phyloP scores from a whole-genome alignment of 2,888 invertebrate genomes.

The Agonopterix alstromeriana region DNA sequence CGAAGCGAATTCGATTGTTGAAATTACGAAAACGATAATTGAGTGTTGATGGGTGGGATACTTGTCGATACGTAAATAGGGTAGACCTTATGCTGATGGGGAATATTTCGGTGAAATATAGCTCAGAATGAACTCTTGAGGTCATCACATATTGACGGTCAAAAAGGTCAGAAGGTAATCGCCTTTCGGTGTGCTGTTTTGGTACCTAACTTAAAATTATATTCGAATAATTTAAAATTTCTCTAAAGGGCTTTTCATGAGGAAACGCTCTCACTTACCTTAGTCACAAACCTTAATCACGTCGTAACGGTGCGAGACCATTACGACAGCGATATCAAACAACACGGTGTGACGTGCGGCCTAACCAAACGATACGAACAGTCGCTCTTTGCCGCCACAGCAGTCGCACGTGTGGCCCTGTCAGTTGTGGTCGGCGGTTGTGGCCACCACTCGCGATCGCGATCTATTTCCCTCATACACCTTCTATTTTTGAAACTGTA shows the following conservation, averaged over 20 bases:
- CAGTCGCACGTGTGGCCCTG: constrained; percentile 31
- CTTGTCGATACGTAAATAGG: no score
- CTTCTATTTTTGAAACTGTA: constrained; percentile 14
- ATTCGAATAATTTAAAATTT: no score
- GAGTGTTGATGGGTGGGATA: no score
- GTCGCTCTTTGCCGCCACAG: constrained; percentile 35
- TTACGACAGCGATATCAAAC: constrained; percentile 52
- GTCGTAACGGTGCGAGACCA: constrained; percentile 38
- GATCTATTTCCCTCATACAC: constrained; percentile 2
- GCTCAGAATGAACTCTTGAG: no score
- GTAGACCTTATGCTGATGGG: no score
- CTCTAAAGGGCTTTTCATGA: no score
- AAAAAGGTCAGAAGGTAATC: no score
- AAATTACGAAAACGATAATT: background rate
- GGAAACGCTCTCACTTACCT: constrained; percentile 10
- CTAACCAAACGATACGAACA: constrained; percentile 17
- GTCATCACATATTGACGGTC: no score
- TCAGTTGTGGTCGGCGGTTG: background rate
- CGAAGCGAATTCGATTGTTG: background rate
- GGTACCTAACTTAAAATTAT: no score
- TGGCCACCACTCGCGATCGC: background rate
- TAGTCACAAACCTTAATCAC: constrained; percentile 13
- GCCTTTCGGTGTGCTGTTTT: no score
- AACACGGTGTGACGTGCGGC: constrained; percentile 22
- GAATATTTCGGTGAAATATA: no score